phyloP scores from a whole-genome alignment of 2,113 vertebrate species.

The Arenaria interpres region DNA sequence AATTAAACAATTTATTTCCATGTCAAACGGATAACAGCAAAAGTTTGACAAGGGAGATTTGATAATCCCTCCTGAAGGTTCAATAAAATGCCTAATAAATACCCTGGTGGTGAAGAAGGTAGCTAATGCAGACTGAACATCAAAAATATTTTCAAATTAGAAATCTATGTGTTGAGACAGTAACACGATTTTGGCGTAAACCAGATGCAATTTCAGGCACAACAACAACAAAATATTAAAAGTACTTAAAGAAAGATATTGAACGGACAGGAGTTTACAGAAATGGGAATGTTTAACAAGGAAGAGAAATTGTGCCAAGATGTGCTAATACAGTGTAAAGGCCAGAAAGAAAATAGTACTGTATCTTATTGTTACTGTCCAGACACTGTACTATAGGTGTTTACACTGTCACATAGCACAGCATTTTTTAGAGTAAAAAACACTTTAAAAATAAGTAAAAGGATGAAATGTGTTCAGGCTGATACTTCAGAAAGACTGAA shows the following conservation, averaged over 20 bases:
- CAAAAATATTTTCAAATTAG: not conserved
- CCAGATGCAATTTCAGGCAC: not conserved
- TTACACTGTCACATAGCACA: not conserved
- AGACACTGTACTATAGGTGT: not conserved
- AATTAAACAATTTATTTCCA: not conserved
- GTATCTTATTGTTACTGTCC: not conserved
- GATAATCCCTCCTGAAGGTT: not conserved
- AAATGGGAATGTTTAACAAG: not conserved
- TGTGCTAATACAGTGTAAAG: not conserved
- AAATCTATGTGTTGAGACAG: not conserved
- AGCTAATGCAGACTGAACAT: not conserved
- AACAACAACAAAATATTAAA: not conserved
- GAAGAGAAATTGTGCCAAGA: not conserved
- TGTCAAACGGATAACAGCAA: fast-evolving
- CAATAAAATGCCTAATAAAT: not conserved
- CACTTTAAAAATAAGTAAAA: not conserved
- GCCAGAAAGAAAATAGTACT: not conserved
- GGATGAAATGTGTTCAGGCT: not conserved
- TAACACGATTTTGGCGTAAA: not conserved
- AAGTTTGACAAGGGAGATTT: not conserved
- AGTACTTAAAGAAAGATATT: not conserved
- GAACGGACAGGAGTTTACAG: not conserved
- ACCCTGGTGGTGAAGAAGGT: not conserved
- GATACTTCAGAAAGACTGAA: not conserved
- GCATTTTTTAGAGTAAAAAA: not conserved